A percentile compares a stretch with the other conserved stretches of the same genome.
Conservation (phyloP, 2,113 vertebrate genomes). For the Pygoscelis antarcticus region DNA sequence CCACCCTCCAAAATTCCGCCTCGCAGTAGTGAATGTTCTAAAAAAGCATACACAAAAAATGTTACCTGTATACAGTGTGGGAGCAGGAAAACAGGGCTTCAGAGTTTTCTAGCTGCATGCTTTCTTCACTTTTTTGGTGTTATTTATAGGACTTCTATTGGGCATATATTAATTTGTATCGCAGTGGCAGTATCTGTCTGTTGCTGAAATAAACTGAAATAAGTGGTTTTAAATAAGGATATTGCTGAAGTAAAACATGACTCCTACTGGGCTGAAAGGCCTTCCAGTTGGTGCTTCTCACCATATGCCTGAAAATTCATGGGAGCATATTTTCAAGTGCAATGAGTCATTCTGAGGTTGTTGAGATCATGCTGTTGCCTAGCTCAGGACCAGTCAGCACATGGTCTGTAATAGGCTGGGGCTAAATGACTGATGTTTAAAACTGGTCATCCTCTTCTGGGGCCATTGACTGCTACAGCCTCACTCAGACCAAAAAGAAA, state of each 20-base stretch:
- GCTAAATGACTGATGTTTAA: not conserved
- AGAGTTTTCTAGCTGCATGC: not conserved
- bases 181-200: not conserved
- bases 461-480: not conserved
- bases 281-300: not conserved
- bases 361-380: not conserved
- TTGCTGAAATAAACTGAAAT: not conserved
- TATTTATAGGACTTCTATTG: not conserved
- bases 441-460: not conserved
- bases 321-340: not conserved
- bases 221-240: not conserved
- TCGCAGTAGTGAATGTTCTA: not conserved
- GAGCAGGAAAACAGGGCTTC: not conserved
- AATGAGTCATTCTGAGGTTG: not conserved
- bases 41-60: not conserved
- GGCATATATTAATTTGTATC: not conserved
- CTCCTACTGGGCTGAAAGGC: not conserved
- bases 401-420: not conserved
- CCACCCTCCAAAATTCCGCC: not conserved
- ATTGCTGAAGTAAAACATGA: not conserved
- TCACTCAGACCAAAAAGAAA: not conserved
- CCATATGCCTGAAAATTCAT: not conserved
- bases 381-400: not conserved
- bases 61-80: not conserved
- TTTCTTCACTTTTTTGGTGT: not conserved